phyloP scores from a whole-genome alignment of 1,140 invertebrate genomes.

The Monomorium pharaonis region DNA sequence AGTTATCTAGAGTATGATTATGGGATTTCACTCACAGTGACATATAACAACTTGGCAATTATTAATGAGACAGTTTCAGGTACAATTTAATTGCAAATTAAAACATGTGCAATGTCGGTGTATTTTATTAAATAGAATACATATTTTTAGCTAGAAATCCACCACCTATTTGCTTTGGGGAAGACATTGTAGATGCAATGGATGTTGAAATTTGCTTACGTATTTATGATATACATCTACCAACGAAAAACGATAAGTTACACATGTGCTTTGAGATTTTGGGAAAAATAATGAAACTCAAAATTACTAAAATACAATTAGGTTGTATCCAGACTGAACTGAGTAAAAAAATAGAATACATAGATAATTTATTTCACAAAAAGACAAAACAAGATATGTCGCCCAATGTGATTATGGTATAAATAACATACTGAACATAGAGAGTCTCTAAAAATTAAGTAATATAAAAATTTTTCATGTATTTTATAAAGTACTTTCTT shows the following conservation, averaged over 20 bases:
- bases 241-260: conserved; percentile 58
- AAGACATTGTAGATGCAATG: conserved; percentile 66
- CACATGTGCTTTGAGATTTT: conserved; percentile 76
- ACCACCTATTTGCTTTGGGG: conserved; percentile 74
- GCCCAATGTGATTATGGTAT: conserved; percentile 60
- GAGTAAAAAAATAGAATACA: not conserved
- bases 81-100: conserved; percentile 50
- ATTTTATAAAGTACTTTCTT: not conserved
- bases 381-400: conserved; percentile 6
- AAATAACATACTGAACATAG: not conserved
- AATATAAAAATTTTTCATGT: not conserved
- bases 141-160: conserved; percentile 76
- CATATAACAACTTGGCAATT: conserved; percentile 72
- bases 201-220: conserved; percentile 73
- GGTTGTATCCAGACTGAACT: conserved; percentile 14
- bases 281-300: conserved; percentile 57
- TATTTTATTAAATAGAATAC: conserved; percentile 31
- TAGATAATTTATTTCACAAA: not conserved
- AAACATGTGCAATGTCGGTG: not conserved
- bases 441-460: not conserved
- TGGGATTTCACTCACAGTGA: conserved; percentile 77
- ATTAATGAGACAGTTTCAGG: conserved; percentile 79
- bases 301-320: not conserved
- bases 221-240: conserved; percentile 74
- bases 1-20: conserved; percentile 76